Evolutionary conservation across 2,797 vertebrate species (phyloP).

Genomic region (Florisuga fusca): DNA sequence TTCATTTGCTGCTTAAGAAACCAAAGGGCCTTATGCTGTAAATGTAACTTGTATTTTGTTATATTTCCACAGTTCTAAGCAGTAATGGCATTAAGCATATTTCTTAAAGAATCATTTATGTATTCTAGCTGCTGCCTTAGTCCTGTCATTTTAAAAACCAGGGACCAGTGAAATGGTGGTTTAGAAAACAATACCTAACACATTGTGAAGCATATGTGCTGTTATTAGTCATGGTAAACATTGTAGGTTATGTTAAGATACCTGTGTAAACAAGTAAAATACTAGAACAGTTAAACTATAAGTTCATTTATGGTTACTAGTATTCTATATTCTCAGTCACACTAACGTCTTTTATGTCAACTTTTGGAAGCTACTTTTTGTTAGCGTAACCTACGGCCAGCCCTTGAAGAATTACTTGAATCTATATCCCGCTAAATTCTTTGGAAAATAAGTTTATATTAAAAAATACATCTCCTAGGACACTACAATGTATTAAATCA

Average conservation of each 20-base stretch:
- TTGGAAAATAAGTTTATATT: slow-evolving; percentile 9
- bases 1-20: slow-evolving; percentile 80
- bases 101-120: slow-evolving; percentile 62
- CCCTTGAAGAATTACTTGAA: slow-evolving; percentile 47
- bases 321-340: slow-evolving; percentile 6
- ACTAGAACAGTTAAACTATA: slow-evolving; percentile 24
- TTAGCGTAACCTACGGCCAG: slow-evolving; percentile 31
- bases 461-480: neutral
- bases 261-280: slow-evolving; percentile 35
- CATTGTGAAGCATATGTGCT: slow-evolving; percentile 65
- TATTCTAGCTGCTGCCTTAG: slow-evolving; percentile 71
- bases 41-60: slow-evolving; percentile 79
- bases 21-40: slow-evolving; percentile 83
- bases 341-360: slow-evolving; percentile 33
- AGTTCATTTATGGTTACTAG: neutral
- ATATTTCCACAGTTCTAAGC: slow-evolving; percentile 62
- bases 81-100: slow-evolving; percentile 46
- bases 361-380: slow-evolving; percentile 15
- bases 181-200: slow-evolving; percentile 55
- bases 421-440: slow-evolving; percentile 35
- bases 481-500: neutral
- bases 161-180: slow-evolving; percentile 75
- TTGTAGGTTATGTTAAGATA: slow-evolving; percentile 34
- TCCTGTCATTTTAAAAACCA: slow-evolving; percentile 73
- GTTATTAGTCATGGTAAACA: slow-evolving; percentile 42